Percentiles rank a stretch among this genome's conserved stretches.
Conservation (phyloP, 35 echinoderm and acorn worm species). For the Acanthaster planci region DNA sequence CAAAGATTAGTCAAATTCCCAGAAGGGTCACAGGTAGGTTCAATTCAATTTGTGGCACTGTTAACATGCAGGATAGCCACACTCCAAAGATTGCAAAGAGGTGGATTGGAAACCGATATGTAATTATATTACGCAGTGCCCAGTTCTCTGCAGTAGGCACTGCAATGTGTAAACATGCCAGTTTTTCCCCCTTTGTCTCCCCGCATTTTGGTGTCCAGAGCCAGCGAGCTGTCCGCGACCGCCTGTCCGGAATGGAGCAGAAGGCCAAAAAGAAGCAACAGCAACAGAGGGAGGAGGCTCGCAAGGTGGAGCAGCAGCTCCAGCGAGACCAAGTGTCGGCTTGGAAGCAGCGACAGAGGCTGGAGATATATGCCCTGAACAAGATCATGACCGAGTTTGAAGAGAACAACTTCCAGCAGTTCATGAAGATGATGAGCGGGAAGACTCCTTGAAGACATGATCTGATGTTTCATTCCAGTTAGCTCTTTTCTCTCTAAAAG, state of each 20-base stretch:
- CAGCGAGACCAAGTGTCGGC: constrained; percentile 31
- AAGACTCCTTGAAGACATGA: constrained; percentile 14
- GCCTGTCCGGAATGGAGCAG: constrained; percentile 58
- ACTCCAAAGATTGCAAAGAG: too few species aligned
- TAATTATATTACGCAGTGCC: too few species aligned
- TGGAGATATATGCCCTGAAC: constrained; percentile 95
- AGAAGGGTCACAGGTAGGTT: too few species aligned
- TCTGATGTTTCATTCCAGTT: too few species aligned
- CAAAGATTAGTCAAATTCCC: too few species aligned
- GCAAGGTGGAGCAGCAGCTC: constrained; percentile 55
- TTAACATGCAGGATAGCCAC: too few species aligned
- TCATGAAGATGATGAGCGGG: constrained; percentile 53
- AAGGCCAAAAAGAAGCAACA: constrained; percentile 67
- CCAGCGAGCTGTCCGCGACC: constrained; percentile 75
- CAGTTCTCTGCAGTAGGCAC: too few species aligned
- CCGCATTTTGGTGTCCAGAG: constrained; percentile 59
- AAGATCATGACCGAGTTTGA: constrained; percentile 97
- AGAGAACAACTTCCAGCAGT: constrained; percentile 66
- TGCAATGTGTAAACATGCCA: too few species aligned
- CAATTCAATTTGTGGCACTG: too few species aligned
- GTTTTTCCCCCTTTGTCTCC: too few species aligned
- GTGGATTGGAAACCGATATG: too few species aligned
- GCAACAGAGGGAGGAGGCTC: constrained; percentile 55
- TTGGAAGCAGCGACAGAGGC: constrained; percentile 72
- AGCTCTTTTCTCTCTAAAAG: too few species aligned